Base-by-base conservation (phyloP, 2,888 invertebrate genomes). In the Atherix ibis region DNA sequence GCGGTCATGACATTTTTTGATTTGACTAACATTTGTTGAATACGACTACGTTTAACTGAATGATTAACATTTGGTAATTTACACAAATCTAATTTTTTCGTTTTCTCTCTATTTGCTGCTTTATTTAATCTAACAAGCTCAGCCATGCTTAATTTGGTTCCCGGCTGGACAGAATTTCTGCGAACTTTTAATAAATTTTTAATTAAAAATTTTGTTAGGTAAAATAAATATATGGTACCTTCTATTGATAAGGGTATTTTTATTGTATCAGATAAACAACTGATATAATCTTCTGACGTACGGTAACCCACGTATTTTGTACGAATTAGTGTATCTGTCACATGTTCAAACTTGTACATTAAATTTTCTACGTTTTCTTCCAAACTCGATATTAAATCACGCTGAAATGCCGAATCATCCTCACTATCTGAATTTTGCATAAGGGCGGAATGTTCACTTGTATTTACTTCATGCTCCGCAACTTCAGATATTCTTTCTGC, bases 301-400 rank as follows among this genome's bases (percentile, higher is more conserved):
- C n/a, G n/a, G n/a, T n/a, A n/a, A n/a, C n/a, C n/a, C n/a, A n/a
- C n/a, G 56, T 71, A 71, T 45, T 70, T 66, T 22, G 68, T 67
- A 41, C 66, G 63, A 46, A 75, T 70, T 16, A 78, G 52, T 41
- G 66, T 66, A 55, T 84, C 80, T 43, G 80, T 82, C 51, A 74
- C 75, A 27, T 65, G 63, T 46, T 70, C 70, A 49, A 84, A 76
- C 47, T 72, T 73, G 36, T 71, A 73, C 72, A 83, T 78, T 32
- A 71, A 68, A 40, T 71, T 69, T 40, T 78, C 76, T 13, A 83
- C 59, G 52, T 76, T 79, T 41, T 81, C 80, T 40, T 73, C 65
- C 42, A 81, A 70, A 41, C 78, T 71, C 28, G 75, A 72, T n/a
- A n/a, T n/a, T n/a, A n/a, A n/a, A n/a, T n/a, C n/a, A 40, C 71